Conservation (phyloP, 2,113 vertebrate species). For the Corvus cornix region DNA sequence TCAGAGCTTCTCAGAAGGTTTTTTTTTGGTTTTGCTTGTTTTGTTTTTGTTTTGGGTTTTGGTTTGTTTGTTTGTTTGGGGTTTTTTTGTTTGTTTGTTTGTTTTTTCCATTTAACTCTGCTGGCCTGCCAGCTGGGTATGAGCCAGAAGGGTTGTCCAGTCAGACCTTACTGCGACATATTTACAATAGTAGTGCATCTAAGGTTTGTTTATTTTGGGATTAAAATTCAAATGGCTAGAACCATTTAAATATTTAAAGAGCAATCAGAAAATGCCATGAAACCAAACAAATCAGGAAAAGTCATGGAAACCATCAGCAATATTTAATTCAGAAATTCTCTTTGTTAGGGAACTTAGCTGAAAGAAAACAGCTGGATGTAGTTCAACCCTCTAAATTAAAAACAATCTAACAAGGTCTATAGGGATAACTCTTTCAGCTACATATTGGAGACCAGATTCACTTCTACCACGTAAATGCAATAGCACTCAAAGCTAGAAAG, state of each 20-base stretch:
- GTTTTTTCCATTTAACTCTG: constrained; percentile 25
- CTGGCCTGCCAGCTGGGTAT: constrained; percentile 66
- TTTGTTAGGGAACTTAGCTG: constrained; percentile 73
- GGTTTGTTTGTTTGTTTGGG: neutral
- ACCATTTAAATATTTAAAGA: constrained; percentile 75
- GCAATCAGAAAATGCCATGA: constrained; percentile 68
- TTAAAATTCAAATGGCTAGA: constrained; percentile 72
- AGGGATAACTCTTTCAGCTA: constrained; percentile 76
- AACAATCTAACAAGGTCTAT: constrained; percentile 78
- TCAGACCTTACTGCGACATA: constrained; percentile 66
- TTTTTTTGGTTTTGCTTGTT: neutral
- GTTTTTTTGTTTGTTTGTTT: neutral
- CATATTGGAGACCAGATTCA: constrained; percentile 73
- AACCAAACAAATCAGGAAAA: constrained; percentile 71
- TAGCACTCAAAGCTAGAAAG: constrained; percentile 76
- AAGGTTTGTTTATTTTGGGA: constrained; percentile 55
- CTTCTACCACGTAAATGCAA: constrained; percentile 77
- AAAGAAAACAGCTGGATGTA: constrained; percentile 78
- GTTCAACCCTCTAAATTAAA: constrained; percentile 78
- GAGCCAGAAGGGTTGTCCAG: constrained; percentile 73
- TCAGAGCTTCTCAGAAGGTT: constrained; percentile 25
- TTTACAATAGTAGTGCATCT: constrained; percentile 55
- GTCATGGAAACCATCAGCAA: constrained; percentile 73
- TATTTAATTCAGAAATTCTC: constrained; percentile 77
- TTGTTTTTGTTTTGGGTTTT: neutral